Evolutionary conservation across 1,140 invertebrate genomes (phyloP).

Genomic region (Hyles euphorbiae): DNA sequence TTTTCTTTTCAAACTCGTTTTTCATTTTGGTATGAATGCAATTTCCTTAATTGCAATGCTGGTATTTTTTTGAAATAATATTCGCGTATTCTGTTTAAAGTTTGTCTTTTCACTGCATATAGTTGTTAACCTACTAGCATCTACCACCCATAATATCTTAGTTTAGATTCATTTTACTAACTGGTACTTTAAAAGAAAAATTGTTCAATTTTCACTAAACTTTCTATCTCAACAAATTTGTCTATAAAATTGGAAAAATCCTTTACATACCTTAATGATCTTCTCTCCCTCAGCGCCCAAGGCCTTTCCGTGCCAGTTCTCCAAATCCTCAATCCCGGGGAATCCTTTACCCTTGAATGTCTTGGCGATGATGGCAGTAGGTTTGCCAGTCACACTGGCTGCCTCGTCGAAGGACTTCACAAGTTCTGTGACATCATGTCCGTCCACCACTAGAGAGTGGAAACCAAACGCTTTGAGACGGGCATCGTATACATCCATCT

Average conservation of each 20-base stretch:
- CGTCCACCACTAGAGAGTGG: slow-evolving; percentile 95
- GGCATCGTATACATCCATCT: slow-evolving; percentile 90
- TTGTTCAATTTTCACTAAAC: no score
- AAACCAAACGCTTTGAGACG: slow-evolving; percentile 95
- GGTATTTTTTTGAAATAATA: no score
- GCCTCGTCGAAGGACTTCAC: slow-evolving; percentile 92
- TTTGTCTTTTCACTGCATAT: no score
- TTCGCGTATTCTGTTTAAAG: no score
- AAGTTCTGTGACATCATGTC: slow-evolving; percentile 95
- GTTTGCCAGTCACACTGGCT: slow-evolving; percentile 84
- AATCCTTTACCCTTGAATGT: slow-evolving; percentile 97
- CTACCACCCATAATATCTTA: no score
- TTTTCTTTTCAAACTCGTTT: no score
- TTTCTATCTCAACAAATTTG: no score
- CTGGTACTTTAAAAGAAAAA: no score
- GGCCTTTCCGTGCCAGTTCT: slow-evolving; percentile 99
- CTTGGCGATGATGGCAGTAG: slow-evolving; percentile 95
- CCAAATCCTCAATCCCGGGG: slow-evolving; percentile 90
- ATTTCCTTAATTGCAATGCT: no score
- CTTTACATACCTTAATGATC: slow-evolving; percentile 79
- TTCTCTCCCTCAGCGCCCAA: slow-evolving; percentile 87
- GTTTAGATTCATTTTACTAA: no score
- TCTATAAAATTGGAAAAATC: background rate
- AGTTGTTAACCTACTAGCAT: no score
- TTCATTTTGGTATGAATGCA: no score